Evolutionary conservation across 2,113 vertebrate genomes (phyloP).

Genomic region (Bubo bubo): DNA sequence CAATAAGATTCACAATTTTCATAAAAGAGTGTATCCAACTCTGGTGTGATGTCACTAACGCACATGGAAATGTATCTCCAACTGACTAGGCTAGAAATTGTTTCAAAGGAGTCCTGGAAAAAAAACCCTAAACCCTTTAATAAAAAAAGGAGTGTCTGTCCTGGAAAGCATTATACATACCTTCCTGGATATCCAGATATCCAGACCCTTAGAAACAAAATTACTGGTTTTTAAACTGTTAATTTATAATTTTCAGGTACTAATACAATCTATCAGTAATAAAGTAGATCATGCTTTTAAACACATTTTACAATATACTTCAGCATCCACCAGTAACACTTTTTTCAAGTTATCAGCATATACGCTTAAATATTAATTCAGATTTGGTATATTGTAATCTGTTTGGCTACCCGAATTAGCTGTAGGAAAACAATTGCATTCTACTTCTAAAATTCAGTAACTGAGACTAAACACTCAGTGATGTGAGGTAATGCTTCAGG

Average conservation of each 20-base stretch:
- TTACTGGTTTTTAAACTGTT: background rate
- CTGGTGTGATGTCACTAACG: background rate
- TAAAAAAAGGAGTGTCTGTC: background rate
- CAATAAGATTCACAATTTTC: background rate
- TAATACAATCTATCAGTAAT: background rate
- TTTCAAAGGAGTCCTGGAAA: background rate
- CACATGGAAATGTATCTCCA: background rate
- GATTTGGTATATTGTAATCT: background rate
- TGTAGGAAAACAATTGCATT: background rate
- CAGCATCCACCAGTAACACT: background rate
- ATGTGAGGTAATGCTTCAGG: background rate
- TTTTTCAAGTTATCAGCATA: background rate
- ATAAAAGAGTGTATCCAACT: background rate
- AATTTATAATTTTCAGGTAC: background rate
- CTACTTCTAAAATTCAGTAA: background rate
- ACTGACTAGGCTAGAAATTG: background rate
- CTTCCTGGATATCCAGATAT: background rate
- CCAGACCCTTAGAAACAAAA: background rate
- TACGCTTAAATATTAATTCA: background rate
- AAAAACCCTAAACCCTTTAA: accelerated
- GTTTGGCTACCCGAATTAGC: background rate
- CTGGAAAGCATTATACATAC: background rate
- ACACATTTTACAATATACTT: background rate
- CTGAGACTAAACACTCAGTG: background rate
- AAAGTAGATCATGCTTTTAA: background rate